Evolutionary conservation across 2,888 invertebrate genomes (phyloP).

Genomic region (Alcis repandata): DNA sequence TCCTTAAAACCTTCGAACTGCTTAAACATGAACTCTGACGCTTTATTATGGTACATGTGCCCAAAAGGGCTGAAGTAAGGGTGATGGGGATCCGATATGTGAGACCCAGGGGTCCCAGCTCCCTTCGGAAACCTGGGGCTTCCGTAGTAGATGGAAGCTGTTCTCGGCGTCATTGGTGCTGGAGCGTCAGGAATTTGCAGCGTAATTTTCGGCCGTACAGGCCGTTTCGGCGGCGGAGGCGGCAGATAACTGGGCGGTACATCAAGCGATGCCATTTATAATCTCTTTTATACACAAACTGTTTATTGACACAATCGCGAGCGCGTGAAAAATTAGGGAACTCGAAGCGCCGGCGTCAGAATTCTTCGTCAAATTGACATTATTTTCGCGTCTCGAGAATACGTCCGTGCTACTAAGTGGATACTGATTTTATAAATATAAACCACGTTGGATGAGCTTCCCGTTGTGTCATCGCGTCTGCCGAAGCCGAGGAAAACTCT

Average conservation of each 20-base stretch:
- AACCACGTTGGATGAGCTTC: slow-evolving; percentile 66
- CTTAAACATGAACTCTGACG: slow-evolving; percentile 92
- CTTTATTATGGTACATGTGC: slow-evolving; percentile 88
- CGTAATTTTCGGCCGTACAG: slow-evolving; percentile 80
- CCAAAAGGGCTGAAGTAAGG: slow-evolving; percentile 76
- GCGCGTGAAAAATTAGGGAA: slow-evolving; percentile 14
- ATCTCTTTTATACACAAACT: slow-evolving; percentile 39
- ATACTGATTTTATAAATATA: slow-evolving; percentile 83
- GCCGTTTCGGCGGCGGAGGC: slow-evolving; percentile 72
- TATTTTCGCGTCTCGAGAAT: slow-evolving; percentile 55
- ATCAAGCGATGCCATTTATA: slow-evolving; percentile 65
- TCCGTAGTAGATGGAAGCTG: slow-evolving; percentile 61
- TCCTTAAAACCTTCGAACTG: slow-evolving; percentile 93
- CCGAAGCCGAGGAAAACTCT: slow-evolving; percentile 24
- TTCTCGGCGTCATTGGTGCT: slow-evolving; percentile 60
- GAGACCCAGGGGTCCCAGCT: slow-evolving; percentile 70
- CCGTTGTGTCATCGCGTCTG: slow-evolving; percentile 72
- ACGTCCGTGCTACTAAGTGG: slow-evolving; percentile 74
- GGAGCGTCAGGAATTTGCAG: slow-evolving; percentile 76
- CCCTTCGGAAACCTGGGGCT: slow-evolving; percentile 62
- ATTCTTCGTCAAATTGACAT: slow-evolving; percentile 59
- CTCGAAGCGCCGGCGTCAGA: slow-evolving; percentile 68
- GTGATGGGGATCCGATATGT: slow-evolving; percentile 71
- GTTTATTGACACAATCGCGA: slow-evolving; percentile 48
- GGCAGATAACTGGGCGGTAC: slow-evolving; percentile 71